Evolutionary conservation across 2,888 invertebrate genomes (phyloP).

Genomic region (Malacosoma neustria): DNA sequence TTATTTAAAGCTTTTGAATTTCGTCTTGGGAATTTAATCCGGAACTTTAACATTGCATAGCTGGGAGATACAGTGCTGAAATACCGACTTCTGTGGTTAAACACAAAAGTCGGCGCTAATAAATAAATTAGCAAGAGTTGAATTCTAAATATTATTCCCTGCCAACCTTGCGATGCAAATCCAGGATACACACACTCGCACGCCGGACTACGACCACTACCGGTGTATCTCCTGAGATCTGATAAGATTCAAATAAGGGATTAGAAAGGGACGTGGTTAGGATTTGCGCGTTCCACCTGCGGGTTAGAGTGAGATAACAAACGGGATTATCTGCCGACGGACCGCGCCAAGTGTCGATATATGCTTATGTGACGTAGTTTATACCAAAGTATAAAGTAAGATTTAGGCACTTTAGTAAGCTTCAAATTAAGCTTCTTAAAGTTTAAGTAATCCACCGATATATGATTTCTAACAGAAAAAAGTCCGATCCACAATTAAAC

Average conservation of each 20-base stretch:
- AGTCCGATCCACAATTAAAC: too few relatives aligned
- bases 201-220: slow-evolving; percentile 52
- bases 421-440: slow-evolving; percentile 17
- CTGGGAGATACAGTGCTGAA: too few relatives aligned
- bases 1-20: too few relatives aligned
- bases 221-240: slow-evolving; percentile 71
- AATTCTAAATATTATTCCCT: not conserved
- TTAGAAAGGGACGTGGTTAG: slow-evolving; percentile 61
- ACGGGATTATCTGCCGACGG: slow-evolving; percentile 67
- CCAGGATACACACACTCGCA: slow-evolving; percentile 51
- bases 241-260: slow-evolving; percentile 77
- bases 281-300: slow-evolving; percentile 52
- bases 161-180: slow-evolving; percentile 47
- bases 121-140: too few relatives aligned
- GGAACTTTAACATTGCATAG: too few relatives aligned
- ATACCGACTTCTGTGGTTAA: too few relatives aligned
- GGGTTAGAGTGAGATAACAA: slow-evolving; percentile 44
- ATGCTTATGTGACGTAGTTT: slow-evolving; percentile 25
- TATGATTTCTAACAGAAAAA: too few relatives aligned
- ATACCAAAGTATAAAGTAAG: slow-evolving; percentile 27
- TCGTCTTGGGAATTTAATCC: too few relatives aligned
- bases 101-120: too few relatives aligned
- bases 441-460: slow-evolving; percentile 2
- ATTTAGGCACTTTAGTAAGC: slow-evolving; percentile 26
- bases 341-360: slow-evolving; percentile 52